Evolutionary conservation across 2,888 invertebrate genomes (phyloP), one percentile per base, ranked within the genome.

Genomic region (Acanthosepion lycidas): DNA sequence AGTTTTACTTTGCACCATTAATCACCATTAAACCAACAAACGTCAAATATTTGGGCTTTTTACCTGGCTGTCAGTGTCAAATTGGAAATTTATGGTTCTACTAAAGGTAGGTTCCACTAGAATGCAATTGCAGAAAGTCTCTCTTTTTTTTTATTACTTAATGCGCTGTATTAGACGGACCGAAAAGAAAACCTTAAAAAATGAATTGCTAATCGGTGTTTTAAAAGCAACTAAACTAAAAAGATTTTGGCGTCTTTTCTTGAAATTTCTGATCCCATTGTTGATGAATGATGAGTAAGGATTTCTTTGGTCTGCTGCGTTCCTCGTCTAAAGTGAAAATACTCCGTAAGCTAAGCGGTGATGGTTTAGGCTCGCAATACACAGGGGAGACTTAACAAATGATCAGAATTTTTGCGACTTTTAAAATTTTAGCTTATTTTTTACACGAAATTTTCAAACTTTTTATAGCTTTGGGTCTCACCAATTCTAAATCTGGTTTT

Each of bases 1-100:
- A 15, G n/a, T n/a, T 78, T 33, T 23, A 3, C n/a, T 78, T 33
- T 78, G 78, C 78, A 78, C 78, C n/a, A 78, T 78, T 78, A 78
- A 78, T n/a, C 78, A 33, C 23, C 78, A 78, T 78, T 78, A n/a
- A 78, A 78, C n/a, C n/a, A 78, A 78, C 78, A 78, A 78, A 78
- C 78, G 78, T 78, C 78, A 78, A 78, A 78, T 33, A 18, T n/a
- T 78, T 78, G n/a, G 78, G 6, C 78, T 78, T 78, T 78, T 78
- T 78, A n/a, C 78, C n/a, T 78, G n/a, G n/a, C 78, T 78, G 78
- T 78, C 78, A 78, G 78, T 78, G 78, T 78, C 78, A 78, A 78
- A 78, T 78, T 15, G 12, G 78, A 15, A 78, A 78, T 78, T 78
- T 78, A 78, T 78, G 78, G 78, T 33, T 78, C 18, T 78, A 78